Percentiles rank a stretch among this genome's conserved stretches.
phyloP scores from a whole-genome alignment of 2,113 vertebrate genomes.

The Aspiorhynchus laticeps region DNA sequence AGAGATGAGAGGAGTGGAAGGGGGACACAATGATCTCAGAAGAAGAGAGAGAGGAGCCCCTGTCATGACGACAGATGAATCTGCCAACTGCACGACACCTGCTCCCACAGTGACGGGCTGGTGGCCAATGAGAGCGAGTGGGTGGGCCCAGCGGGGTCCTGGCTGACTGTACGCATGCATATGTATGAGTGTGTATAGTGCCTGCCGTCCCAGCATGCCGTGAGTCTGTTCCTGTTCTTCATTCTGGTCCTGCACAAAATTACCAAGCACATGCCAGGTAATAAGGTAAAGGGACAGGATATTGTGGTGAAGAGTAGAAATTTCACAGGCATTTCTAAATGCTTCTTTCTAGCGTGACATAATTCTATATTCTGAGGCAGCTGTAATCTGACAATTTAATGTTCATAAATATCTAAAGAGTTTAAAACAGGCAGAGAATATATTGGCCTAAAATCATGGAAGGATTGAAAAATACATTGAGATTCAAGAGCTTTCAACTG shows the following conservation, averaged over 20 bases:
- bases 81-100: slow-evolving; percentile 39
- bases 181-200: slow-evolving; percentile 28
- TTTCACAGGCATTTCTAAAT: neutral
- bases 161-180: slow-evolving; percentile 17
- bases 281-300: neutral
- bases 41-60: slow-evolving; percentile 39
- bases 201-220: neutral
- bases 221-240: slow-evolving; percentile 12
- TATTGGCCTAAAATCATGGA: no score
- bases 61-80: slow-evolving; percentile 55
- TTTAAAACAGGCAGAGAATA: neutral
- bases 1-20: slow-evolving; percentile 23
- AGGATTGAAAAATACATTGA: no score
- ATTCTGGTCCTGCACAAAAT: slow-evolving; percentile 9
- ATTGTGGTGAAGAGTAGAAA: neutral
- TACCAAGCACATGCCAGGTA: neutral
- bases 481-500: neutral
- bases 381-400: neutral
- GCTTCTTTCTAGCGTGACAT: neutral
- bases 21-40: slow-evolving; percentile 37
- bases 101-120: slow-evolving; percentile 51
- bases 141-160: slow-evolving; percentile 40
- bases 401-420: neutral
- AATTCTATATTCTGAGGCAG: neutral
- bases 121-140: slow-evolving; percentile 51